Evolutionary conservation across 2,113 vertebrate genomes (phyloP), one percentile per base, ranked within the genome.

Genomic region (Tricholaema leucomelas): DNA sequence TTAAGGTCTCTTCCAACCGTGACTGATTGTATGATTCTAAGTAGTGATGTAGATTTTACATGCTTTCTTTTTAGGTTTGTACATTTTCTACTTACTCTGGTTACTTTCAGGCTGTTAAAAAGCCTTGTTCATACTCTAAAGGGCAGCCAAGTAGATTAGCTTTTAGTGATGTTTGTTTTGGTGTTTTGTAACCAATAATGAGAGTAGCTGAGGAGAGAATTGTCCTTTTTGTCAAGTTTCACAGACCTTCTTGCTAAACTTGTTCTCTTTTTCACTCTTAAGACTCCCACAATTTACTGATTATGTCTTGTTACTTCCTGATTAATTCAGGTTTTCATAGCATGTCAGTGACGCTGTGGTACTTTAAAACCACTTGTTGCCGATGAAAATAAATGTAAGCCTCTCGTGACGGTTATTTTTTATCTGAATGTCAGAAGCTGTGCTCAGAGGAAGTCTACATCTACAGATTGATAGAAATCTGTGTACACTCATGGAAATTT

Each of bases 311-410:
- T 67, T 80, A 56, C 10, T 88, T 93, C 28, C 64, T 67, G 59
- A 54, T 85, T 93, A 61, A 81, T 63, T 90, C 73, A 40, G 40
- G 30, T 83, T 88, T 92, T 93, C 88, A 70, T 80, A 35, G n/a
- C 46, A 42, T 31, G 23, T 38, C 84, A 24, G 8, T 73, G 52
- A 27, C n/a, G 25, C 54, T 46, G 36, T 75, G 54, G 64, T 74
- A 66, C 89, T 92, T 92, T 74, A 80, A 91, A 78, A 21, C 64
- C 67, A 90, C 88, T 95, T 87, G 52, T 56, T 79, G 52, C 80
- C 92, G 88, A 94, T 95, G 80, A 93, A 93, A 92, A 90, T 87
- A 90, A 72, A 69, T 66, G 17, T 54, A 91, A 93, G 40, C 63
- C 16, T 84, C 50, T 93, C 55, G 69, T 83, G 42, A 83, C 61